Conservation (phyloP, 1,140 invertebrate genomes). For the Trissolcus basalis region DNA sequence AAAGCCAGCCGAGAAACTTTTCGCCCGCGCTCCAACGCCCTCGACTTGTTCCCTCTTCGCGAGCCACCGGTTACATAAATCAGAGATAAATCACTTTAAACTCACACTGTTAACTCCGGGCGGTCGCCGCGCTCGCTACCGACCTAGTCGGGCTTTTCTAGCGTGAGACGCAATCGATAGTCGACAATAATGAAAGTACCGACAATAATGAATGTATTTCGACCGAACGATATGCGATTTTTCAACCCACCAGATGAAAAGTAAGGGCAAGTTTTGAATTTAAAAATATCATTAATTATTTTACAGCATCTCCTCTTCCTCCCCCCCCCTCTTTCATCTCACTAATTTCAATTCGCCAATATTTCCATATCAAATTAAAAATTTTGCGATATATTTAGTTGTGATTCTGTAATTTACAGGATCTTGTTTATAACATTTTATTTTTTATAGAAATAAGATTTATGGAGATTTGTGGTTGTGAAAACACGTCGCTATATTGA, state of each 20-base stretch:
- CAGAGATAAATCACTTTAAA: slow-evolving; percentile 76
- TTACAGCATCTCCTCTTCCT: no score
- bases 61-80: slow-evolving; percentile 69
- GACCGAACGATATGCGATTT: slow-evolving; percentile 33
- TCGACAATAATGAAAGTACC: slow-evolving; percentile 68
- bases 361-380: no score
- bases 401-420: no score
- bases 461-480: not conserved
- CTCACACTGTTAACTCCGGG: slow-evolving; percentile 73
- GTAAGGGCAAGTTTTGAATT: no score
- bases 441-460: no score
- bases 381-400: no score
- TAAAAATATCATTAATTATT: no score
- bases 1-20: slow-evolving; percentile 69
- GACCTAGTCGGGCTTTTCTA: slow-evolving; percentile 54
- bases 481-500: no score
- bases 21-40: slow-evolving; percentile 55
- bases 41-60: slow-evolving; percentile 53
- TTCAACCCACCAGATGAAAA: slow-evolving; percentile 12
- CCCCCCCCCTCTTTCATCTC: no score
- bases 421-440: no score
- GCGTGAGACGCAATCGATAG: slow-evolving; percentile 66
- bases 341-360: no score
- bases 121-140: slow-evolving; percentile 55
- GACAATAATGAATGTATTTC: slow-evolving; percentile 45